phyloP scores from a whole-genome alignment of 1,140 invertebrate species.

The Geopemphigus sp. region DNA sequence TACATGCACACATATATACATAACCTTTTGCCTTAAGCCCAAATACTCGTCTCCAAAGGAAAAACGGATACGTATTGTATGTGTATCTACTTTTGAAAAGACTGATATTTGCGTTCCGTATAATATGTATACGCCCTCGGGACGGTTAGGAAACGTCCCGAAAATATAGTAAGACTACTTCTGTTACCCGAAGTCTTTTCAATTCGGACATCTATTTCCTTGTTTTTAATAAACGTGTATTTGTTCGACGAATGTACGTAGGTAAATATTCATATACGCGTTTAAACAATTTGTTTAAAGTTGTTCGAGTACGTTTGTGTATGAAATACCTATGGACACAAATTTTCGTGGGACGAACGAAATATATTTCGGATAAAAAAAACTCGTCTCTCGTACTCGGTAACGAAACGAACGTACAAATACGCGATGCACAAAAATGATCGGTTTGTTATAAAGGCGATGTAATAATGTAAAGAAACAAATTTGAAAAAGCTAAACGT shows the following conservation, averaged over 20 bases:
- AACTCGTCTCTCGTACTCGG: too few species aligned
- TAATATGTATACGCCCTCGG: background rate
- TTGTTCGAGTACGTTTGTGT: background rate
- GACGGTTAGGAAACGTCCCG: background rate
- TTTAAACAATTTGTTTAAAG: background rate
- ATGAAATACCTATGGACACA: background rate
- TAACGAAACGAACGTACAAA: too few species aligned
- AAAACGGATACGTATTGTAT: background rate
- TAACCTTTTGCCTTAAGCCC: background rate
- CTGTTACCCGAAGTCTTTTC: background rate
- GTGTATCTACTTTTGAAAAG: background rate
- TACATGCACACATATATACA: background rate
- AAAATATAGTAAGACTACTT: background rate
- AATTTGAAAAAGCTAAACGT: too few species aligned
- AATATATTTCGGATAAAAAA: constrained; percentile 2
- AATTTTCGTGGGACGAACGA: background rate
- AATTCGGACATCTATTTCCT: background rate
- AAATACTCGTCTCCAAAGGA: background rate
- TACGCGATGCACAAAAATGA: too few species aligned
- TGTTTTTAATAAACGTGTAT: background rate
- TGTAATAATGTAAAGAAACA: too few species aligned
- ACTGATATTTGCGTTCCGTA: background rate
- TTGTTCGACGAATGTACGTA: background rate
- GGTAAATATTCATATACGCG: background rate
- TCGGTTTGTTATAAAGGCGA: too few species aligned